Evolutionary conservation across 2,113 vertebrate species (phyloP).

Genomic region (Hystrix cristata): DNA sequence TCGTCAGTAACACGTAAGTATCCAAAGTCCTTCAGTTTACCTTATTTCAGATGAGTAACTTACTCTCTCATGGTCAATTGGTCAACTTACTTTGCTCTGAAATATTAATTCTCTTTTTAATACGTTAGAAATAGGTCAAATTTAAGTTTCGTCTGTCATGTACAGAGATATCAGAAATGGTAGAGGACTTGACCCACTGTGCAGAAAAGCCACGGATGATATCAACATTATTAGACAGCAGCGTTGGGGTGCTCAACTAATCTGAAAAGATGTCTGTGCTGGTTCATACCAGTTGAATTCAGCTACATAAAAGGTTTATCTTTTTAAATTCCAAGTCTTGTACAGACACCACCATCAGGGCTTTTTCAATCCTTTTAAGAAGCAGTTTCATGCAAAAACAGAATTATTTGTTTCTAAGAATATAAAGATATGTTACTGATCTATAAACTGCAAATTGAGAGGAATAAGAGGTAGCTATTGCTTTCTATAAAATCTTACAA

Average conservation of each 20-base stretch:
- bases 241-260: background rate
- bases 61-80: background rate
- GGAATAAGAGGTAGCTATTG: conserved; percentile 81
- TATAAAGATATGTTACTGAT: conserved; percentile 67
- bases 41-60: conserved; percentile 32
- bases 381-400: conserved; percentile 84
- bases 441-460: conserved; percentile 84
- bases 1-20: background rate
- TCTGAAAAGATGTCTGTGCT: background rate
- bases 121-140: background rate
- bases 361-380: conserved; percentile 79
- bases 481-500: conserved; percentile 82
- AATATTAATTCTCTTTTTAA: background rate
- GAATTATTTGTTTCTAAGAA: conserved; percentile 84
- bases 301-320: background rate
- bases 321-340: background rate
- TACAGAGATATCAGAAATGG: background rate
- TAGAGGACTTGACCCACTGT: background rate
- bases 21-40: background rate
- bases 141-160: background rate
- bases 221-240: background rate
- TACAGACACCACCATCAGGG: conserved; percentile 22
- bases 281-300: background rate
- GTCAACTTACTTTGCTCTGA: background rate
- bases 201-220: background rate